Conservation (phyloP, 2,888 invertebrate species). For the Empis livida region DNA sequence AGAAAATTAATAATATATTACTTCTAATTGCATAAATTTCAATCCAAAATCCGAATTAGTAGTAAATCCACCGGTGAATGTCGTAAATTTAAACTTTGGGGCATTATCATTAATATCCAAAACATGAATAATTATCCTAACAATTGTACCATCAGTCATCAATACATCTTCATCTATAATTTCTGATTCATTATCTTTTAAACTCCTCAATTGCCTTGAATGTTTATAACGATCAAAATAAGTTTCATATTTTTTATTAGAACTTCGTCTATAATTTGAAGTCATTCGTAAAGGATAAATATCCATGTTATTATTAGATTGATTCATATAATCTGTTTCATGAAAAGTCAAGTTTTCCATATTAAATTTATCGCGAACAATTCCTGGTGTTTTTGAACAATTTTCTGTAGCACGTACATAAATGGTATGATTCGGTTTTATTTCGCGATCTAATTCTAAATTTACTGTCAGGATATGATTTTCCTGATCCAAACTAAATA, state of each 20-base stretch:
- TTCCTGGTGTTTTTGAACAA: constrained; percentile 47
- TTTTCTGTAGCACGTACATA: constrained; percentile 74
- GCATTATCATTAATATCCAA: constrained; percentile 85
- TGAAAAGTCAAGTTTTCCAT: constrained; percentile 14
- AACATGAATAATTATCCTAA: constrained; percentile 57
- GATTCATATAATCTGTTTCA: constrained; percentile 4
- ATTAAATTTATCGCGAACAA: background rate
- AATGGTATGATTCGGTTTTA: constrained; percentile 50
- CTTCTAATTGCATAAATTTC: constrained; percentile 72
- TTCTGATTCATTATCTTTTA: constrained; percentile 1
- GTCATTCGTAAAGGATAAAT: constrained; percentile 9
- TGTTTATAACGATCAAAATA: constrained; percentile 22
- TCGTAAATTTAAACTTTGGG: constrained; percentile 63
- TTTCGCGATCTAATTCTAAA: constrained; percentile 63
- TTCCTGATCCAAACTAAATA: constrained; percentile 58
- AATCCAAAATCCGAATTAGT: constrained; percentile 86
- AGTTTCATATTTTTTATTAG: background rate
- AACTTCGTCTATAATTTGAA: background rate
- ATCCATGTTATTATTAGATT: constrained; percentile 14
- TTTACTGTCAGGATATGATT: constrained; percentile 44
- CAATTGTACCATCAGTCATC: constrained; percentile 49
- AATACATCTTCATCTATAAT: constrained; percentile 8
- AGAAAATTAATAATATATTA: constrained; percentile 22
- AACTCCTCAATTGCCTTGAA: constrained; percentile 19
- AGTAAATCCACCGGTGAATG: constrained; percentile 89